Evolutionary conservation across 2,113 vertebrate genomes (phyloP).

Genomic region (Dromaius novaehollandiae): DNA sequence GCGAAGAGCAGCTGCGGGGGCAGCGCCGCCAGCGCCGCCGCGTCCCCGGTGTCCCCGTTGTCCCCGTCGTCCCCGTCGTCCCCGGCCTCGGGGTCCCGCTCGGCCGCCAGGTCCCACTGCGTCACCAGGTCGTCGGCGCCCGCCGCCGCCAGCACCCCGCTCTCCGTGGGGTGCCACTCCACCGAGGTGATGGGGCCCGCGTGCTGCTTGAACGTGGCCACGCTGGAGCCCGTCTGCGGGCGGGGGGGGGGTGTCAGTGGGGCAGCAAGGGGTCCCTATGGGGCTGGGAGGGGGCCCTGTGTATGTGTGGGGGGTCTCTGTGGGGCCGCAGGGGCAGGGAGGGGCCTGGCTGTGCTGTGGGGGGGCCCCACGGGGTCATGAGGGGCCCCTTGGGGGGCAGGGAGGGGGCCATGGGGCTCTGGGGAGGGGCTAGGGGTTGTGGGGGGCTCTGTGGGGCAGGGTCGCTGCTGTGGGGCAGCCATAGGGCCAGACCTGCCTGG

Average conservation of each 20-base stretch:
- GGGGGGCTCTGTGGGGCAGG: not conserved
- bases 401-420: too few species aligned
- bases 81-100: constrained; percentile 76
- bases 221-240: constrained; percentile 77
- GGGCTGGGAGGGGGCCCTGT: not conserved
- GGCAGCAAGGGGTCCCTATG: too few species aligned
- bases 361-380: too few species aligned
- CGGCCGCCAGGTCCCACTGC: constrained; percentile 92
- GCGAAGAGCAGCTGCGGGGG: constrained; percentile 91
- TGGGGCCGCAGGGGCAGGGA: too few species aligned
- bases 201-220: constrained; percentile 93
- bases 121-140: constrained; percentile 88
- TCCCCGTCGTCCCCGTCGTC: not conserved
- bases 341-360: too few species aligned
- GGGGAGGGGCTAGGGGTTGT: too few species aligned
- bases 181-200: constrained; percentile 88
- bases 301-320: too few species aligned
- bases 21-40: constrained; percentile 70
- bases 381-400: too few species aligned
- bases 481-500: too few species aligned
- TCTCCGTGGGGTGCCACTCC: constrained; percentile 89
- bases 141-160: constrained; percentile 86
- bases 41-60: not conserved
- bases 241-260: not conserved
- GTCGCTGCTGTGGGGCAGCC: not conserved